Evolutionary conservation across 2,113 vertebrate species (phyloP), one percentile per base, ranked within the genome.

Genomic region (Paramisgurnus dabryanus): DNA sequence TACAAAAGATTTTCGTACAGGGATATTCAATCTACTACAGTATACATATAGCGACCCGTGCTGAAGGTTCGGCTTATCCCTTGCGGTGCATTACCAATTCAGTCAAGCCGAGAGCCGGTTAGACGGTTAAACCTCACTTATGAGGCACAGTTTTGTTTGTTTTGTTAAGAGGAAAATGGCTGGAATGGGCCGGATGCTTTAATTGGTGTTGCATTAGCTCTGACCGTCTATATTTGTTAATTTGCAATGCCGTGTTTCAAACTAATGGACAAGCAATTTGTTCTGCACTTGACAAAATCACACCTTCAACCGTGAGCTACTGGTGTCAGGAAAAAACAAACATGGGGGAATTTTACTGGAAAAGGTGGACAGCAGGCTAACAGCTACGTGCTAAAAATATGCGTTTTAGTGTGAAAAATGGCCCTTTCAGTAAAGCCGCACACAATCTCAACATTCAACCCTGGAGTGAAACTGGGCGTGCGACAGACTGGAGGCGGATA

Each of bases 221-320:
- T 55, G 53, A 13, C 15, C 15, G 17, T 2, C 75, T 58, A 15
- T 27, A 39, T 73, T 39, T 61, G 47, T 69, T n/a, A 71, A 72
- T 7, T 45, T 17, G 40, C 13, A 76, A 86, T 53, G 82, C 82
- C 4, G 86, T 86, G 85, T 84, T 73, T 7, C 40, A 47, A 67
- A 70, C 53, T 67, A 83, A 83, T 57, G 71, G 65, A 71, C 76
- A 76, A 68, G 76, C 72, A 82, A 87, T 82, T 47, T 79, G 76
- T 55, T 67, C 7, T 39, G 63, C 50, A 49, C 84, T 79, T 75
- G 58, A 83, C 49, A 63, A 86, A 7, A 9, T 47, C 60, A 70
- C 67, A 22, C 70, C 53, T 43, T 3, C 47, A 58, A 70, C 41
- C 5, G 13, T 39, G 22, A 71, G 57, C 41, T 49, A 63, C 5